phyloP scores from a whole-genome alignment of 2,797 vertebrate species.

The Semotilus atromaculatus region DNA sequence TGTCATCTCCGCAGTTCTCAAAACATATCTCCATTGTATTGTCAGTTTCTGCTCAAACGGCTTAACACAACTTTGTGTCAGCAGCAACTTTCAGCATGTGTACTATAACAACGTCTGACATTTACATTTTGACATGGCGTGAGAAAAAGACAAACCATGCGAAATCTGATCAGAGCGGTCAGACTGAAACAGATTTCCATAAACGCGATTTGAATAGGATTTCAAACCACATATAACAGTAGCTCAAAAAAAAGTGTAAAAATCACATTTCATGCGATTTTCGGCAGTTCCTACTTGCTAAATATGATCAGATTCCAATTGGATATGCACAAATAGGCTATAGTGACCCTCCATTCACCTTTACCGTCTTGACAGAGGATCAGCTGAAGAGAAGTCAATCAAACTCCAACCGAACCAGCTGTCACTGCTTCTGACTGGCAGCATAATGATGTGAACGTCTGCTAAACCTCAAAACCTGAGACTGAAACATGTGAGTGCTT shows the following conservation, averaged over 20 bases:
- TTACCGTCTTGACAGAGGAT: background rate
- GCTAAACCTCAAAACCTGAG: slow-evolving; percentile 1
- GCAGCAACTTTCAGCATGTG: background rate
- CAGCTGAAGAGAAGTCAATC: background rate
- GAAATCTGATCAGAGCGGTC: background rate
- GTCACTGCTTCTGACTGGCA: background rate
- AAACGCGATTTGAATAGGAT: background rate
- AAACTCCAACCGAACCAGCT: background rate
- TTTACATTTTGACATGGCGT: background rate
- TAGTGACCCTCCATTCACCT: background rate
- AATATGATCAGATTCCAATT: background rate
- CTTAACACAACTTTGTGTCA: background rate
- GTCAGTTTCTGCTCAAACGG: background rate
- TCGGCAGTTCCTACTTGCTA: background rate
- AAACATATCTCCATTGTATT: background rate
- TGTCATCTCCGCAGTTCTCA: too few species aligned
- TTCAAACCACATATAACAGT: background rate
- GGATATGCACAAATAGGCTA: background rate
- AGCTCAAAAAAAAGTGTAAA: background rate
- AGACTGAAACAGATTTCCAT: background rate
- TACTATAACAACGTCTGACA: background rate
- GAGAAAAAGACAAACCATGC: background rate
- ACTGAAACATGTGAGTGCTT: background rate
- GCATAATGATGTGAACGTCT: slow-evolving; percentile 16
- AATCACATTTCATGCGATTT: background rate